Conservation (phyloP, 2,113 vertebrate species). For the pig (Sus scrofa) region T2T-Sscrofa CM000812.6:175746001-175746500, state of each 20-base stretch:
- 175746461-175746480: background rate
- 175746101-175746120: background rate
- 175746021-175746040: background rate
- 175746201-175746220: no score
- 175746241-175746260: no score
- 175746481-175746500: background rate
- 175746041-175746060: background rate
- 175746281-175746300: no score
- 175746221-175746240: no score
- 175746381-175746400: no score
- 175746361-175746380: no score
- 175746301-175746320: no score
- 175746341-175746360: no score
- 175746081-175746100: background rate
- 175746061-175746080: background rate
- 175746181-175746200: no score
- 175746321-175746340: no score
- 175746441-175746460: background rate
- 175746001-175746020: background rate
- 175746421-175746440: constrained; percentile 26
- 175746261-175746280: no score
- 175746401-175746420: background rate
- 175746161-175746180: background rate
- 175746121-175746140: background rate
- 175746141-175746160: background rate